Evolutionary conservation across 37 sponge, comb jelly and placozoan genomes (phyloP).

Genomic region (Geodia barretti): DNA sequence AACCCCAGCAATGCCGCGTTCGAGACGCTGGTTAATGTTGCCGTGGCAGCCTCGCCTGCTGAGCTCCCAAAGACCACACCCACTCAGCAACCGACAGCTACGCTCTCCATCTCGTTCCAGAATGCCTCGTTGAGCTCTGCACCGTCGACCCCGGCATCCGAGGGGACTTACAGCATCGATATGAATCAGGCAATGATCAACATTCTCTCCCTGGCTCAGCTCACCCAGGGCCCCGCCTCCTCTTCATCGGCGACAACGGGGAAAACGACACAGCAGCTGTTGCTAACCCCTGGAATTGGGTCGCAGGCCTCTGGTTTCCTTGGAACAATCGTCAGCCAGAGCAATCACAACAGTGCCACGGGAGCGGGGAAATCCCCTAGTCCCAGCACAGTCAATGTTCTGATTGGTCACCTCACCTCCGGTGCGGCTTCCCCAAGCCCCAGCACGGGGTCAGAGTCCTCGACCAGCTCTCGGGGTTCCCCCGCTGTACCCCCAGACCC

Average conservation of each 20-base stretch:
- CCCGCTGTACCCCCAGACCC: not conserved
- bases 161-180: slow-evolving; percentile 25
- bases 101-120: not conserved
- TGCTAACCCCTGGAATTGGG: slow-evolving; percentile 12
- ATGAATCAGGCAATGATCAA: slow-evolving; percentile 51
- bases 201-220: slow-evolving; percentile 13
- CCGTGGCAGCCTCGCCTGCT: slow-evolving; percentile 70
- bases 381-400: slow-evolving; percentile 14
- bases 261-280: not conserved
- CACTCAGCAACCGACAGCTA: slow-evolving; percentile 3
- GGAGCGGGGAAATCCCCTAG: not conserved
- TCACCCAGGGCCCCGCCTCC: slow-evolving; percentile 16
- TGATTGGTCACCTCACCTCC: slow-evolving; percentile 37
- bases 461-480: not conserved
- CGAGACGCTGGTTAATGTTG: slow-evolving; percentile 77
- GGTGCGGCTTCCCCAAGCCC: not conserved
- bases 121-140: slow-evolving; percentile 2
- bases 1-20: slow-evolving; percentile 24
- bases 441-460: not conserved
- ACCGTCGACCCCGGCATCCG: not conserved
- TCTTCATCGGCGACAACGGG: not conserved
- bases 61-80: slow-evolving; percentile 36
- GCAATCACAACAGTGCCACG: not conserved
- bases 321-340: slow-evolving; percentile 20
- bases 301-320: not conserved